Base-by-base conservation (phyloP, 2,888 invertebrate species). In the Esperia sulphurella region DNA sequence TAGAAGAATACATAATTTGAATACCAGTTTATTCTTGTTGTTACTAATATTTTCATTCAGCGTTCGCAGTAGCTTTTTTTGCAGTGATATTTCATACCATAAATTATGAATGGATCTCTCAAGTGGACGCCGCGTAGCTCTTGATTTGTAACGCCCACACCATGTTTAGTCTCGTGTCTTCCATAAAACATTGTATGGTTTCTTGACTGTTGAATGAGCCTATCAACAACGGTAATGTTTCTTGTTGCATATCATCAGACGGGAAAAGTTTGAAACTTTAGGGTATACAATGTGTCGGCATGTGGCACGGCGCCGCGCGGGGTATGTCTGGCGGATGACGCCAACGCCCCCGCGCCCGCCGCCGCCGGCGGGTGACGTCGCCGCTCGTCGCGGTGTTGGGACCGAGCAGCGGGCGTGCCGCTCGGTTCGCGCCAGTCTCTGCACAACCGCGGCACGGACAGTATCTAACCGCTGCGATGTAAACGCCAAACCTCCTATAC, bases 391-490 rank as follows among this genome's bases (percentile, higher is more conserved):
- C 35, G 10, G 35, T 31, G 35, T 31, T 31, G 35, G n/a, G 35
- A 35, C 35, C 54, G 61, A 54, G 53, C 54, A 51, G 50, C 55
- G 57, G 54, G 51, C 56, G 63, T 53, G 55, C 54, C 45, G 57
- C 54, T 48, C 43, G 43, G 39, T 45, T 48, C 44, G 46, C 74
- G 73, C 65, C 80, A 88, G 88, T 88, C 86, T 83, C 68, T 79
- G 83, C 82, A 78, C 86, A 71, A 78, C 78, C 83, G 84, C 86
- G 86, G 83, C 86, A 83, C 87, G 75, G 77, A 80, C 79, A 78
- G 86, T 84, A 83, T 85, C 80, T 79, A 78, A 64, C 85, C 87
- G 89, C 66, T 89, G 89, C 84, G 78, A 89, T 89, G 89, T 89
- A 85, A 89, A 87, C 89, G 78, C 74, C 66, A 79, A 83, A 83